Conservation (phyloP, 2,888 invertebrate genomes). For the Pheosia tremula region DNA sequence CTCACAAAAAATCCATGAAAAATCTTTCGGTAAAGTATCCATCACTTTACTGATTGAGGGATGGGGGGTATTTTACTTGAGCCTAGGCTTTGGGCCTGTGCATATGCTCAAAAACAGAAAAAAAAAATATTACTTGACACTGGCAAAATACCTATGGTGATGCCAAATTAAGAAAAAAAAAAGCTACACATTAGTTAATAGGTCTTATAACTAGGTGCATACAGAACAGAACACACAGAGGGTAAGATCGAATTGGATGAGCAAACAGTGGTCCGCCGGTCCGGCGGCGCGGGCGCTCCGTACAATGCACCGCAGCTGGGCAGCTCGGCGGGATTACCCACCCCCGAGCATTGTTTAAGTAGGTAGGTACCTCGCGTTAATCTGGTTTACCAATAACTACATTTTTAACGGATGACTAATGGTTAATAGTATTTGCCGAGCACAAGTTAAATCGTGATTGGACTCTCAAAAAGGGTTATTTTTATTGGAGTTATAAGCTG, state of each 20-base stretch:
- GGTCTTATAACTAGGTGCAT: constrained; percentile 30
- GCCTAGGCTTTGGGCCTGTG: too few relatives aligned
- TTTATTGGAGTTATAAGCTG: too few relatives aligned
- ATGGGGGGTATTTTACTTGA: too few relatives aligned
- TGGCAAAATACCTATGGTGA: too few relatives aligned
- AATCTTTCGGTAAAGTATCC: too few relatives aligned
- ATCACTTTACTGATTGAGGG: too few relatives aligned
- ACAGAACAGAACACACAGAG: constrained; percentile 37
- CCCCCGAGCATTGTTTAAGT: not conserved
- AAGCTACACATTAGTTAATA: constrained; percentile 36
- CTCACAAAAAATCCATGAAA: too few relatives aligned
- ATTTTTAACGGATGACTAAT: not conserved
- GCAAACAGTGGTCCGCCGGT: constrained; percentile 56
- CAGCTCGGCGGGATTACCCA: not conserved
- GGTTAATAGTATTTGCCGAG: not conserved
- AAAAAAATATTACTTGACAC: too few relatives aligned
- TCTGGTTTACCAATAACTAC: constrained; percentile 3
- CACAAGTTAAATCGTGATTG: not conserved
- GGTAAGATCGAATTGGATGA: constrained; percentile 54
- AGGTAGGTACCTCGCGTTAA: not conserved
- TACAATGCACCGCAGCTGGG: not conserved
- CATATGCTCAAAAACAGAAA: too few relatives aligned
- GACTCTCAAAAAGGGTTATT: too few relatives aligned
- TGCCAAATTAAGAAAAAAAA: too few relatives aligned
- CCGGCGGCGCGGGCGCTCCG: constrained; percentile 48